Percentiles rank a stretch among this genome's conserved stretches.
These are phyloP conservation scores for Hapalemur alaotrensis DNA, from an alignment of 2,797 vertebrate species.

Conservation along the genomic window DNA sequence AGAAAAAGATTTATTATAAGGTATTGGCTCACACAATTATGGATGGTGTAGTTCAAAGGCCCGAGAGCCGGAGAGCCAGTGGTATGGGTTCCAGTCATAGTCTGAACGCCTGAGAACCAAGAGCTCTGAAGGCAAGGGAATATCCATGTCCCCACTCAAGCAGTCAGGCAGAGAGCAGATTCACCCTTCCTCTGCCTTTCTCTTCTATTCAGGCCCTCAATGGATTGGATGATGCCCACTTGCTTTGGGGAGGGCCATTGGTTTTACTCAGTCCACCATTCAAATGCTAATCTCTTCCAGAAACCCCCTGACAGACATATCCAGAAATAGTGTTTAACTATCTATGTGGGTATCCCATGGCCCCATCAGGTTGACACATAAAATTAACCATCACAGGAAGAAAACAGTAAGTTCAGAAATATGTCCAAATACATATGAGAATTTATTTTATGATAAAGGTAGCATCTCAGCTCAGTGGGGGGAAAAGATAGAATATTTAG, in stretches of 20 bases:
- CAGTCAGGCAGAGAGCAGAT: background rate
- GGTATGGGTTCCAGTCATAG: background rate
- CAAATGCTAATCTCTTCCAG: background rate
- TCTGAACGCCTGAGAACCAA: background rate
- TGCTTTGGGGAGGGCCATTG: background rate
- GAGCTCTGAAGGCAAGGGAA: background rate
- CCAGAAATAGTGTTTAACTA: background rate
- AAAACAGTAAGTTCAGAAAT: slow-evolving; percentile 32
- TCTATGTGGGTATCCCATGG: background rate
- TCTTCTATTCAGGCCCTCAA: background rate
- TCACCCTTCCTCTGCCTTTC: background rate
- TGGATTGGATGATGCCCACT: background rate
- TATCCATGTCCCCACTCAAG: background rate
- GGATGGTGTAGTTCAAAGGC: background rate
- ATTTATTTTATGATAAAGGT: slow-evolving; percentile 26
- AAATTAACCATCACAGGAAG: background rate
- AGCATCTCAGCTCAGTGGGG: background rate
- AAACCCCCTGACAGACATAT: background rate
- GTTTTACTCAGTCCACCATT: background rate
- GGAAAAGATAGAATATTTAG: background rate
- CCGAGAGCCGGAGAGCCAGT: background rate
- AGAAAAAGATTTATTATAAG: background rate
- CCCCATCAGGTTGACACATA: background rate
- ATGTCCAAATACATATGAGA: background rate
- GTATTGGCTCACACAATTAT: background rate